Conservation (phyloP, 2,113 vertebrate genomes). For the Leiothrix lutea region DNA sequence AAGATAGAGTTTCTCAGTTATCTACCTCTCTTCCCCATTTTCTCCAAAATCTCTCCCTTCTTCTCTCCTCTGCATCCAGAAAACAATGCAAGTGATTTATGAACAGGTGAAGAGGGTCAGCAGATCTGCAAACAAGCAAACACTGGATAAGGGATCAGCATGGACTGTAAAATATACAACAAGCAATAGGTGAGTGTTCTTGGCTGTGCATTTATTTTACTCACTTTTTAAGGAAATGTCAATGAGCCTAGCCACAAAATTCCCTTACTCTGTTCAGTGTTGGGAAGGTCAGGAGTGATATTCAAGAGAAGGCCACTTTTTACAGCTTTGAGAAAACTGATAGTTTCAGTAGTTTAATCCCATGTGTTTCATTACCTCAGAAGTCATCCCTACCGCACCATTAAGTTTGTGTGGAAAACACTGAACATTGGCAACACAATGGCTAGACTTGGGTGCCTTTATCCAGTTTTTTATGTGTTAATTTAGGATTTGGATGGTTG, state of each 20-base stretch:
- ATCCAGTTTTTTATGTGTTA: background rate
- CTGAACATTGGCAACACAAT: background rate
- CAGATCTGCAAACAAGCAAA: background rate
- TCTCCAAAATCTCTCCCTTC: background rate
- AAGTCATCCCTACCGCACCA: background rate
- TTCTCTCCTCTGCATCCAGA: background rate
- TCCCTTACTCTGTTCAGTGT: background rate
- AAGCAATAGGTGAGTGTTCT: background rate
- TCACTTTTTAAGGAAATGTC: background rate
- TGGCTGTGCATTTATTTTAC: background rate
- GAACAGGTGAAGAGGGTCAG: background rate
- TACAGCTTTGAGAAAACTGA: background rate
- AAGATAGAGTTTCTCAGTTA: background rate
- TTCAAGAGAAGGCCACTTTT: background rate
- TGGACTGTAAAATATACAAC: background rate
- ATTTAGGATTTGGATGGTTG: background rate
- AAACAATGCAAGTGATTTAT: background rate
- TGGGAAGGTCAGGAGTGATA: background rate
- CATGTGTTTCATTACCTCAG: background rate
- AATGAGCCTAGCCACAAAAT: background rate
- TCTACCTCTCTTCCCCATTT: background rate
- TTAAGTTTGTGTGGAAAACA: background rate
- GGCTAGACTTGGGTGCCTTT: background rate
- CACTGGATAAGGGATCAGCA: background rate
- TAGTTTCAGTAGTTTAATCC: background rate